Conservation (phyloP, 2,888 invertebrate species). For the Baccha elongata region DNA sequence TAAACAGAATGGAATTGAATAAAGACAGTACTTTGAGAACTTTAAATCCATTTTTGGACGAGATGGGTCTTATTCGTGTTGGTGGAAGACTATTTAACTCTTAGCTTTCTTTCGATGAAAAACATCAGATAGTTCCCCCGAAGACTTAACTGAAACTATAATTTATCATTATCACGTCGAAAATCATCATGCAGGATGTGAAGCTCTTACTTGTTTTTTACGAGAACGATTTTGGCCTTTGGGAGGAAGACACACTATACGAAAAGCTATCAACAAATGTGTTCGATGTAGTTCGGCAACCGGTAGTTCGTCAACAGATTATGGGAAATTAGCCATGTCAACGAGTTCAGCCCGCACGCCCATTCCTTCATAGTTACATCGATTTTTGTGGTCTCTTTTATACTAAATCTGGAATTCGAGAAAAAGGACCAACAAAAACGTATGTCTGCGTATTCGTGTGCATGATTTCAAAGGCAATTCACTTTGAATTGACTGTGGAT, state of each 20-base stretch:
- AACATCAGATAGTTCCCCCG: background rate
- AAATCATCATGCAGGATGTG: slow-evolving; percentile 1
- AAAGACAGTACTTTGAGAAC: background rate
- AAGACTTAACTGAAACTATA: slow-evolving; percentile 1
- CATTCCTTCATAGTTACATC: background rate
- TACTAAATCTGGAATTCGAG: slow-evolving; percentile 12
- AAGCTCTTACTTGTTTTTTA: background rate
- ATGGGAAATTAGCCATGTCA: slow-evolving; percentile 5
- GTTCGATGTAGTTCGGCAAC: background rate
- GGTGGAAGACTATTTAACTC: slow-evolving; percentile 6
- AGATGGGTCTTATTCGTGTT: background rate
- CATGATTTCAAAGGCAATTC: background rate
- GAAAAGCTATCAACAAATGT: slow-evolving; percentile 8
- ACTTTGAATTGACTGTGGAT: slow-evolving; percentile 4
- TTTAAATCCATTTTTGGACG: slow-evolving; percentile 5
- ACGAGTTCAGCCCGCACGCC: background rate
- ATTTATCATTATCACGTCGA: slow-evolving; percentile 12
- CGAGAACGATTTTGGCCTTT: slow-evolving; percentile 19
- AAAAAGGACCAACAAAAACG: background rate
- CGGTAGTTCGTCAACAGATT: background rate
- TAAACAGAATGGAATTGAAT: background rate
- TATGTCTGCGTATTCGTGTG: background rate
- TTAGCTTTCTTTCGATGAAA: background rate
- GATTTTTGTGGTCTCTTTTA: slow-evolving; percentile 22
- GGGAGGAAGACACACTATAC: slow-evolving; percentile 1